Evolutionary conservation across 2,888 invertebrate species (phyloP), one percentile per base, ranked within the genome.

Genomic region (Eutolmus rufibarbis): DNA sequence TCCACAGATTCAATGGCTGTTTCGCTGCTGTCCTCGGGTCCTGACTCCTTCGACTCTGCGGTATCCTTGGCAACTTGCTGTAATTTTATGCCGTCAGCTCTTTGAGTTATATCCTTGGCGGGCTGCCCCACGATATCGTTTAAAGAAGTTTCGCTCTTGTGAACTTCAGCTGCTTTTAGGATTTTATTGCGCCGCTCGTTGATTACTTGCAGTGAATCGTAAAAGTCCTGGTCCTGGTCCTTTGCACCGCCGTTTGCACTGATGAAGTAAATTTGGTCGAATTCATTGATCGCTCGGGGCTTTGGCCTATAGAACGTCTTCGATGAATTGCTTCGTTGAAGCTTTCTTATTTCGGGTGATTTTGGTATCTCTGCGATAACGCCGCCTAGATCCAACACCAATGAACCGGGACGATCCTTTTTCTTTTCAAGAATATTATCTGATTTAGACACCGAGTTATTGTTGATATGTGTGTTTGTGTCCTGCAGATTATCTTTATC

Each of bases 141-240:
- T 79, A 46, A 46, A 51, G 79, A 79, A 51, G 46, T 79, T 84
- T 92, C 92, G 14, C 92, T 92, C n/a, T 92, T 92, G 66, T 66
- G 57, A 9, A 84, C 40, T 78, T 86, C 78, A 8, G 78, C 56
- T 0, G 92, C 90, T 87, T 91, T 91, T 14, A 93, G 89, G 87
- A 93, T 90, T 28, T 92, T 93, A 81, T 90, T 91, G 5, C 93
- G 91, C 4, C 93, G 90, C 87, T 93, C 93, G 84, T 91, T 92
- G 74, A 93, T 93, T 7, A 93, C 92, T 87, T 91, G 90, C 16
- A 92, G 89, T 0, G 92, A 93, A 88, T 93, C 93, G 89, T 92
- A 92, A 88, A 91, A 90, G 34, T 91, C 91, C 74, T 90, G n/a
- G n/a, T n/a, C 89, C 57, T 90, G 90, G 5, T 88, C 89, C 56